These are phyloP conservation scores for Zoanthus solanderi DNA, from an alignment of 92 coral and sea anemone genomes.

Conservation along the genomic window DNA sequence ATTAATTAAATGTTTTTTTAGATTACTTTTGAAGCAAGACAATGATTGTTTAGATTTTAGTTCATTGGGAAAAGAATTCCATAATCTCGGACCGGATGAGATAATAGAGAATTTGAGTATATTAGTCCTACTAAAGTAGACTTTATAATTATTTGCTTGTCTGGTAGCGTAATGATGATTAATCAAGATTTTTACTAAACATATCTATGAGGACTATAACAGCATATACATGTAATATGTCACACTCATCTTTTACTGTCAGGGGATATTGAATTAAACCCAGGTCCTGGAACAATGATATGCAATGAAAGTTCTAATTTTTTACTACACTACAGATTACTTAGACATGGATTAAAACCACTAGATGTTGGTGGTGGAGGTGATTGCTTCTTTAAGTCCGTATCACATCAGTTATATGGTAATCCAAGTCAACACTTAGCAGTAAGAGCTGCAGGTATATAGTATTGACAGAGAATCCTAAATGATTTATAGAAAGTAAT, in stretches of 20 bases:
- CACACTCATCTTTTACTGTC: neutral
- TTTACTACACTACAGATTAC: slow-evolving; percentile 11
- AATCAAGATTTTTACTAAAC: slow-evolving; percentile 17
- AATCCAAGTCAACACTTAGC: neutral
- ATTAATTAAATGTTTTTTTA: no score
- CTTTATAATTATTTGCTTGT: no score
- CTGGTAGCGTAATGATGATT: no score
- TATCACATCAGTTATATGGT: neutral
- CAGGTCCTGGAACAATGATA: neutral
- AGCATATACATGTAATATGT: slow-evolving; percentile 6
- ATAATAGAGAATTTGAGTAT: no score
- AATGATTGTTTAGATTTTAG: no score
- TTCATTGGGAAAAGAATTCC: no score
- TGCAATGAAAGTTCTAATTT: neutral
- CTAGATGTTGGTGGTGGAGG: neutral
- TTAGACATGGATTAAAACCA: slow-evolving; percentile 21
- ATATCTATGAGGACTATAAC: neutral
- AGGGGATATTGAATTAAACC: slow-evolving; percentile 2
- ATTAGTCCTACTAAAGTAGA: no score
- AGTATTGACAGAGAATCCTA: neutral
- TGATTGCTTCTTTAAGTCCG: neutral
- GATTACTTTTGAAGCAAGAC: no score
- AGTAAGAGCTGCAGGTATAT: neutral
- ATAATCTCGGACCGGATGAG: no score
- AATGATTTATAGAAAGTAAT: neutral